Evolutionary conservation across 2,113 vertebrate genomes (phyloP).

Genomic region (Prinia subflava): DNA sequence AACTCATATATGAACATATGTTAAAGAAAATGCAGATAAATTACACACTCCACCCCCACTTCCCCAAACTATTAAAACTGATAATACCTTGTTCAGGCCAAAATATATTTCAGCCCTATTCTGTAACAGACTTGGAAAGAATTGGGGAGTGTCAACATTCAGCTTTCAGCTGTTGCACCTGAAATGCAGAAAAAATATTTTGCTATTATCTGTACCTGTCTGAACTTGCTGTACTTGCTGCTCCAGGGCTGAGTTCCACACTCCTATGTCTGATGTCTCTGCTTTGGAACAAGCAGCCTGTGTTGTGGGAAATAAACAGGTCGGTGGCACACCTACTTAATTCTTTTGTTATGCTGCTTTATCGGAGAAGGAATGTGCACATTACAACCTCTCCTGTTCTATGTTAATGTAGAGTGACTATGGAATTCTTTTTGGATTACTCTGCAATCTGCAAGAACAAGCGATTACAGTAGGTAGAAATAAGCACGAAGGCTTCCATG

Average conservation of each 20-base stretch:
- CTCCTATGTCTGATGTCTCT: neutral
- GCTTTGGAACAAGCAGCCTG: neutral
- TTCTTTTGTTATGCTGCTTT: neutral
- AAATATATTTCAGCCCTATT: neutral
- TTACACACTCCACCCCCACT: fast-evolving
- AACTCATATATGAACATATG: neutral
- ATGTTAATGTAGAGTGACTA: neutral
- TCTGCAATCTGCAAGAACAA: slow-evolving; percentile 3
- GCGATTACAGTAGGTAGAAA: neutral
- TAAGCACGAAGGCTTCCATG: neutral
- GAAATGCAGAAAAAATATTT: neutral
- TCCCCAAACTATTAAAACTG: neutral
- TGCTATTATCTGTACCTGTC: neutral
- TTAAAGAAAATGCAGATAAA: neutral
- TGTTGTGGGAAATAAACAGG: neutral
- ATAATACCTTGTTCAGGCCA: neutral
- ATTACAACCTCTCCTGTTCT: neutral
- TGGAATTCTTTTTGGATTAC: slow-evolving; percentile 20
- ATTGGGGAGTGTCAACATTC: neutral
- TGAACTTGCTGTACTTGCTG: neutral
- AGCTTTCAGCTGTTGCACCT: neutral
- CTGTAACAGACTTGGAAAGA: neutral
- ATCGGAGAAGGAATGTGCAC: neutral
- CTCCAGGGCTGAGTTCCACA: neutral
- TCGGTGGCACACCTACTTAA: neutral